Conservation (phyloP, 2,888 invertebrate genomes). For the Cenopis cana region DNA sequence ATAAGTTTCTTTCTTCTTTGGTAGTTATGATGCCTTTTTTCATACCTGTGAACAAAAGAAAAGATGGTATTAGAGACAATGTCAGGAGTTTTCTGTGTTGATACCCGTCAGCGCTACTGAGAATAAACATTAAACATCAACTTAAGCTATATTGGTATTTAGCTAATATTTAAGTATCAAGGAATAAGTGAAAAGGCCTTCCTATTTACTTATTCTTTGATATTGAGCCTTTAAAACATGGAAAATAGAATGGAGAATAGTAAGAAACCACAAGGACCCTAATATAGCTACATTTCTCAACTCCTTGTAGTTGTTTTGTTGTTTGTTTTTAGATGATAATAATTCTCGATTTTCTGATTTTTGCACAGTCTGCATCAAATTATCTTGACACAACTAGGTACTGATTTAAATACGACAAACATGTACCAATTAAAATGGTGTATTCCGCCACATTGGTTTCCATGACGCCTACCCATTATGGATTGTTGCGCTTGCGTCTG, state of each 20-base stretch:
- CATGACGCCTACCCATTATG: no score
- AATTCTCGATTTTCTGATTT: slow-evolving; percentile 8
- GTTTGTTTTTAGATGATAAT: no score
- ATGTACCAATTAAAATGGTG: no score
- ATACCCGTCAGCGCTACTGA: neutral
- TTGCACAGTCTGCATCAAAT: slow-evolving; percentile 15
- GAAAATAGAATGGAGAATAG: neutral
- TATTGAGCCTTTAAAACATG: neutral
- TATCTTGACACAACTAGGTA: neutral
- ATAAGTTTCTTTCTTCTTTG: neutral
- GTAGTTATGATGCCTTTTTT: neutral
- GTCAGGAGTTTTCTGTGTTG: neutral
- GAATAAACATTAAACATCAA: no score
- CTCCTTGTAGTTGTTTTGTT: no score
- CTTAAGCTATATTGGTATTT: neutral
- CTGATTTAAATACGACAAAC: neutral
- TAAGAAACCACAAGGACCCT: no score
- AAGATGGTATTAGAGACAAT: neutral
- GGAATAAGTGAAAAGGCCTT: no score
- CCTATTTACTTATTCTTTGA: no score
- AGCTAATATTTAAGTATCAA: no score
- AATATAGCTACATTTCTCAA: neutral
- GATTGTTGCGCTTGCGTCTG: no score
- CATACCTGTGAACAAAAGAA: slow-evolving; percentile 20
- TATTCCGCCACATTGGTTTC: no score